Evolutionary conservation across 2,113 vertebrate genomes (phyloP).

Genomic region (Halichoeres trimaculatus): DNA sequence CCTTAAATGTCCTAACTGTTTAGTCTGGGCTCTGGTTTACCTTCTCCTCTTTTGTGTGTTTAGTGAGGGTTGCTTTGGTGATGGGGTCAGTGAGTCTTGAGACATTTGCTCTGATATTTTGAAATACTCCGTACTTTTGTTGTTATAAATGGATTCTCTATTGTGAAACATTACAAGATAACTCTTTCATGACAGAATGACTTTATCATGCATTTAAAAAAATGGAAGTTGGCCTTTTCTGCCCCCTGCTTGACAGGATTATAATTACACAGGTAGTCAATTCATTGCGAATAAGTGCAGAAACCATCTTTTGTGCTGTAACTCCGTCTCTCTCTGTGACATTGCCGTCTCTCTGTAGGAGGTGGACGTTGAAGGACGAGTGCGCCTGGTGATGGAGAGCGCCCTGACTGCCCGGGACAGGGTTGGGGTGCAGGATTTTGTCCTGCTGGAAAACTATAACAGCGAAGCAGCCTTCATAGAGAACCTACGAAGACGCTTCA

Average conservation of each 20-base stretch:
- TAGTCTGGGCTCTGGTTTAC: conserved; percentile 27
- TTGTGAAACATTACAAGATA: conserved; percentile 26
- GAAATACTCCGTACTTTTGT: background rate
- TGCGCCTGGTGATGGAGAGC: conserved; percentile 95
- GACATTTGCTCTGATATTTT: conserved; percentile 2
- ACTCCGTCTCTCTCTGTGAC: background rate
- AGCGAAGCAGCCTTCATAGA: conserved; percentile 97
- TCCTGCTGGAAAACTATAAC: conserved; percentile 96
- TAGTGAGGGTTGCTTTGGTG: conserved; percentile 16
- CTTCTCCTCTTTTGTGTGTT: conserved; percentile 25
- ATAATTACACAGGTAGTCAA: conserved; percentile 8
- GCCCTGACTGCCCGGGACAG: conserved; percentile 94
- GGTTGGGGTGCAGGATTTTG: conserved; percentile 97
- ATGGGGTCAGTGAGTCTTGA: conserved; percentile 1
- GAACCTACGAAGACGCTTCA: conserved; percentile 93
- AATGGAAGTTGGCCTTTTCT: background rate
- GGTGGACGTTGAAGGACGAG: conserved; percentile 89
- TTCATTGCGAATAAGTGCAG: background rate
- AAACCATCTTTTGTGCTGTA: background rate
- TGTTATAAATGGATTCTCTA: background rate
- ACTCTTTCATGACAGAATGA: conserved; percentile 18
- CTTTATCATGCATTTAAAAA: background rate
- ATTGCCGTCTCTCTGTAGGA: conserved; percentile 78
- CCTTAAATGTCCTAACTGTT: conserved; percentile 58
- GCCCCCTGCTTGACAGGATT: conserved; percentile 42